These are phyloP conservation scores for Smutsia gigantea DNA, from an alignment of 2,797 vertebrate species.

Conservation along the genomic window DNA sequence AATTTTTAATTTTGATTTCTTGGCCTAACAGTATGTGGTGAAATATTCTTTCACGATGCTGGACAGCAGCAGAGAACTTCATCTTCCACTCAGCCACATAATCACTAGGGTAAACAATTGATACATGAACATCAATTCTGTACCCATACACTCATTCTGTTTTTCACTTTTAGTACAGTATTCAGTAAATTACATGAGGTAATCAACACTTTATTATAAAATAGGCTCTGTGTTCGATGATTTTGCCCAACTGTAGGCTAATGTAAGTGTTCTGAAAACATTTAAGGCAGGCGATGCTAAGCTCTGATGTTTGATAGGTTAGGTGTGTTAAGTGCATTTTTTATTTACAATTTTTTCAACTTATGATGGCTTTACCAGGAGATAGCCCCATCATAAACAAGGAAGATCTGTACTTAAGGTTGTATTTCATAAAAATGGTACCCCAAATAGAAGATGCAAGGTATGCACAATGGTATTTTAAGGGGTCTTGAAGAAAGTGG, in stretches of 20 bases:
- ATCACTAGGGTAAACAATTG: background rate
- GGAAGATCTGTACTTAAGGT: background rate
- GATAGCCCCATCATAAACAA: background rate
- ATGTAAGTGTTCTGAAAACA: background rate
- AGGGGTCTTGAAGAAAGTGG: background rate
- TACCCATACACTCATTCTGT: background rate
- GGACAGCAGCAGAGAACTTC: background rate
- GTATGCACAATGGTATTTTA: background rate
- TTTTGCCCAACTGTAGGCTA: background rate
- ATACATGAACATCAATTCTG: background rate
- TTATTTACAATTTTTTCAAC: background rate
- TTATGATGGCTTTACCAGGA: background rate
- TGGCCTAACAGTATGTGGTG: background rate
- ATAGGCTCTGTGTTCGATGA: background rate
- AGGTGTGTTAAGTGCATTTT: background rate
- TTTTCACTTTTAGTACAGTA: background rate
- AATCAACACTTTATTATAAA: background rate
- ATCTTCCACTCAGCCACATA: background rate
- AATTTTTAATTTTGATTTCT: background rate
- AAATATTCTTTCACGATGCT: too few species aligned
- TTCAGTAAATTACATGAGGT: background rate
- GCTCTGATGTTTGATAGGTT: background rate
- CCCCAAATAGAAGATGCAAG: background rate
- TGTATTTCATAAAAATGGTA: slow-evolving; percentile 27
- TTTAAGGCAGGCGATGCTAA: background rate